Evolutionary conservation across 2,888 invertebrate species (phyloP).

Genomic region (Drosophila subsilvestris): DNA sequence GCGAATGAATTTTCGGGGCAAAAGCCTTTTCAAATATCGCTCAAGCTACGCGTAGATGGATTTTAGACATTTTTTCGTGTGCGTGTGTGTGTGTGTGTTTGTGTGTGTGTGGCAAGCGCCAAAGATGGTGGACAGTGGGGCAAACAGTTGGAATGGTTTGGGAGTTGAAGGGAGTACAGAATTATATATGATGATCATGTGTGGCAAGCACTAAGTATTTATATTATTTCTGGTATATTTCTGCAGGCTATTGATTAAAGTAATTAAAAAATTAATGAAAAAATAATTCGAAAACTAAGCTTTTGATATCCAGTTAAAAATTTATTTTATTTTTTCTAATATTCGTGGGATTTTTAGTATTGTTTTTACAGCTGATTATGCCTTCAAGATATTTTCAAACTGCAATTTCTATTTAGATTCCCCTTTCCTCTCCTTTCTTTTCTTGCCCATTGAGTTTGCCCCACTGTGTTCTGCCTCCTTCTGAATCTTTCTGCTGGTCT

Average conservation of each 20-base stretch:
- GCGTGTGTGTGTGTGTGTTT: conserved; percentile 16
- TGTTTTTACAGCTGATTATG: too few relatives aligned
- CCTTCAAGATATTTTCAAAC: too few relatives aligned
- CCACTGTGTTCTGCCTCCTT: conserved; percentile 36
- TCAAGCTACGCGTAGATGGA: conserved; percentile 49
- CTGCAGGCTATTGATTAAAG: too few relatives aligned
- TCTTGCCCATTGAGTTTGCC: background rate
- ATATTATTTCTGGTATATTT: background rate
- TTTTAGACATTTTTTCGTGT: conserved; percentile 38
- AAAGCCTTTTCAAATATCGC: conserved; percentile 50
- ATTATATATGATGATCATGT: background rate
- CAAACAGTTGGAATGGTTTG: background rate
- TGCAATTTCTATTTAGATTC: too few relatives aligned
- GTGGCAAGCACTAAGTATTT: background rate
- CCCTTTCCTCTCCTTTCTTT: background rate
- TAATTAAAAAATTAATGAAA: too few relatives aligned
- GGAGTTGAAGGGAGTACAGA: too few relatives aligned
- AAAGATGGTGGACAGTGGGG: conserved; percentile 41
- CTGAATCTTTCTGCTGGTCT: conserved; percentile 29
- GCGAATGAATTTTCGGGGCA: conserved; percentile 68
- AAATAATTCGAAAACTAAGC: too few relatives aligned
- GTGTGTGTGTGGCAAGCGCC: conserved; percentile 5
- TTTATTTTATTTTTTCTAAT: too few relatives aligned
- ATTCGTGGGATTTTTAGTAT: too few relatives aligned
- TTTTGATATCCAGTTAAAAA: too few relatives aligned